Percentiles rank a stretch among this genome's conserved stretches.
phyloP scores from a whole-genome alignment of 2,888 invertebrate genomes.

The Coelinius sp. region DNA sequence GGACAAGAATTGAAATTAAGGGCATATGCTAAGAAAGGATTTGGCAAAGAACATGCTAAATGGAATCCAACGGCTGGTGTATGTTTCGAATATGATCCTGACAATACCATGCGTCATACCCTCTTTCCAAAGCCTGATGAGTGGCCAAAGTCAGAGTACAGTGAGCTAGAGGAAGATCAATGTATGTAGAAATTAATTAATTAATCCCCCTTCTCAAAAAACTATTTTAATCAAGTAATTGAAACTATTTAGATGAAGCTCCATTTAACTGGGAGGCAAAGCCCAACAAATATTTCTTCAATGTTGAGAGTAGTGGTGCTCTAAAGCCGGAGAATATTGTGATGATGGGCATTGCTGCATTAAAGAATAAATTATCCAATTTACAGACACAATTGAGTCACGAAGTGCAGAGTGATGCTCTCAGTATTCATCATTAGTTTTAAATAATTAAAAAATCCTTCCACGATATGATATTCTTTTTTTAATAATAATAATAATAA shows the following conservation, averaged over 20 bases:
- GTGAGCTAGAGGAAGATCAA: constrained; percentile 92
- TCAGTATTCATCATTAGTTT: constrained; percentile 76
- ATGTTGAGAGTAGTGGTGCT: constrained; percentile 96
- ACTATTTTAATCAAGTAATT: constrained; percentile 4
- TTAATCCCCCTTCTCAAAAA: background rate
- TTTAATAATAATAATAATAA: too few species aligned
- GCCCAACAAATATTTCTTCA: constrained; percentile 97
- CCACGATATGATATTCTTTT: too few species aligned
- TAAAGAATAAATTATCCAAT: constrained; percentile 96
- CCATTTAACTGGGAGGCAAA: constrained; percentile 95
- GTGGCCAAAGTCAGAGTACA: constrained; percentile 99
- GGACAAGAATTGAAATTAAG: constrained; percentile 94
- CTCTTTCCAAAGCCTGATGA: constrained; percentile 96
- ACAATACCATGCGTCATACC: constrained; percentile 96
- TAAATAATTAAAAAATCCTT: too few species aligned
- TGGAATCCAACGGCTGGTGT: constrained; percentile 99
- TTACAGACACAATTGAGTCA: constrained; percentile 93
- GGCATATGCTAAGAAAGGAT: constrained; percentile 96
- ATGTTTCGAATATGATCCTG: constrained; percentile 99
- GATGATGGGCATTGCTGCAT: constrained; percentile 90
- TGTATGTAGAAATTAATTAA: constrained; percentile 72
- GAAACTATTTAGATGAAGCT: constrained; percentile 79
- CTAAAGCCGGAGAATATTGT: constrained; percentile 97
- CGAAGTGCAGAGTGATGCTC: constrained; percentile 87
- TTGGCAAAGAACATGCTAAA: constrained; percentile 99